phyloP scores from a whole-genome alignment of 2,113 vertebrate genomes.

The Chelonoidis abingdonii region DNA sequence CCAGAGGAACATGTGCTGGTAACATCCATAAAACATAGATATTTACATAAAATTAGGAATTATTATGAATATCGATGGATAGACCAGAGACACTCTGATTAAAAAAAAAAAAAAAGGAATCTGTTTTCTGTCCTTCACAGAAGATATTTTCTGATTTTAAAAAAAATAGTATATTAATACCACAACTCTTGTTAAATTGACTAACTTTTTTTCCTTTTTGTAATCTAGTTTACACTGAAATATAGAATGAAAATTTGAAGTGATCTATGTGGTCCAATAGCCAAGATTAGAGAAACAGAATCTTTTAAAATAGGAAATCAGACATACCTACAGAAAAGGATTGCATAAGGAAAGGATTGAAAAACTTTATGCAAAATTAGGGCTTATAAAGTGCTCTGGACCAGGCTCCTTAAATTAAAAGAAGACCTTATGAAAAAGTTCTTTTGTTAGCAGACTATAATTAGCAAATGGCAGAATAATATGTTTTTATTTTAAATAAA shows the following conservation, averaged over 20 bases:
- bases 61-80: slow-evolving; percentile 17
- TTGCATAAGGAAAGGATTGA: not conserved
- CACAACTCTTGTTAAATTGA: not conserved
- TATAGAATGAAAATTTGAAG: not conserved
- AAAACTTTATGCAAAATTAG: not conserved
- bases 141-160: not conserved
- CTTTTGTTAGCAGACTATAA: not conserved
- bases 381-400: slow-evolving; percentile 3
- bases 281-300: not conserved
- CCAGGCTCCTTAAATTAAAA: not conserved
- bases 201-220: not conserved
- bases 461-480: not conserved
- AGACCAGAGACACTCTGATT: not conserved
- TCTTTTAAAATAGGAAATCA: not conserved
- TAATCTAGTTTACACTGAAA: not conserved
- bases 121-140: not conserved
- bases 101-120: not conserved
- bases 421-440: not conserved
- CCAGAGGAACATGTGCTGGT: slow-evolving; percentile 27
- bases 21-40: slow-evolving; percentile 38
- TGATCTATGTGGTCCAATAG: not conserved
- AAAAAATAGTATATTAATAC: not conserved
- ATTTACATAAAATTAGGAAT: slow-evolving; percentile 43
- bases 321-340: not conserved
- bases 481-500: slow-evolving; percentile 1